Evolutionary conservation across 2,113 vertebrate genomes (phyloP).

Genomic region (Ivindomyrus marchei): DNA sequence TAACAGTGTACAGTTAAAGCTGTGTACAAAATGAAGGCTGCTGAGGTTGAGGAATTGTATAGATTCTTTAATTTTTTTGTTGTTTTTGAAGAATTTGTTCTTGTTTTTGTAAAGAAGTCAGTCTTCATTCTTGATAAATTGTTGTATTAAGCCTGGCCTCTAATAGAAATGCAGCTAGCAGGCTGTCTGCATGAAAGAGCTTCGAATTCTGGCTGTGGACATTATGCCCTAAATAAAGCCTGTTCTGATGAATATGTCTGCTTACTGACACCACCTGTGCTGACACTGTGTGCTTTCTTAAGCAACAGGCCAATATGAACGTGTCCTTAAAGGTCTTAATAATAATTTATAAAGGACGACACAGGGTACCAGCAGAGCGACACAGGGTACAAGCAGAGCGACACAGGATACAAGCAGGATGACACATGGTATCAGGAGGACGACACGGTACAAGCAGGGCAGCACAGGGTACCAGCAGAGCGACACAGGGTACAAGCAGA

Average conservation of each 20-base stretch:
- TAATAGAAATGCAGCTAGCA: not conserved
- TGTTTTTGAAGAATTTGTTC: slow-evolving; percentile 31
- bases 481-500: not conserved
- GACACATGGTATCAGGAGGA: not conserved
- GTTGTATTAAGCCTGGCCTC: slow-evolving; percentile 23
- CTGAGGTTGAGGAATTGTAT: slow-evolving; percentile 36
- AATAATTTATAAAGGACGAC: not conserved
- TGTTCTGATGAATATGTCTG: not conserved
- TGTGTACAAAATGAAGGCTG: slow-evolving; percentile 18
- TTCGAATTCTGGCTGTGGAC: not conserved
- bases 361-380: not conserved
- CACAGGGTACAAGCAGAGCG: not conserved
- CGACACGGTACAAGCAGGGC: not conserved
- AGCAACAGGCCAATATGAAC: not conserved
- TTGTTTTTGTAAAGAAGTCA: slow-evolving; percentile 59
- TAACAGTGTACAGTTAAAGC: slow-evolving; percentile 37
- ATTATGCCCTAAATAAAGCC: slow-evolving; percentile 18
- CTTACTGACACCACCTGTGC: not conserved
- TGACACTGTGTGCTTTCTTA: not conserved
- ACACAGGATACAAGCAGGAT: not conserved
- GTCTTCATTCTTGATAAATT: slow-evolving; percentile 42
- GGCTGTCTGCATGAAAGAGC: slow-evolving; percentile 1
- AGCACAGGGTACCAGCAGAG: not conserved
- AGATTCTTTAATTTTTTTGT: slow-evolving; percentile 40
- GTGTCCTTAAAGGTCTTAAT: not conserved